phyloP scores from a whole-genome alignment of 2,888 invertebrate genomes.

The Sesia bembeciformis region DNA sequence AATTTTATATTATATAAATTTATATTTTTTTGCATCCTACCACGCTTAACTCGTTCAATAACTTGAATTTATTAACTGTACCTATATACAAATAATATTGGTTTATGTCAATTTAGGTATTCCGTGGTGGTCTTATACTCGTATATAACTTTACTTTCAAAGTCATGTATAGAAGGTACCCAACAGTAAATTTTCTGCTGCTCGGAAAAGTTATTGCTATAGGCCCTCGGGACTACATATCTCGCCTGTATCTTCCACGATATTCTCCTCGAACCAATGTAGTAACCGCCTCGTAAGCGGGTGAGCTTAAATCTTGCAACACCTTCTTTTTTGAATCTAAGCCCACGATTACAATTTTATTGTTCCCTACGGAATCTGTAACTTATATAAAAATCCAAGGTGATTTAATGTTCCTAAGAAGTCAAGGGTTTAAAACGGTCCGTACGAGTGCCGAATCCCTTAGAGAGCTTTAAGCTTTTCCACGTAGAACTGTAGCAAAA shows the following conservation, averaged over 20 bases:
- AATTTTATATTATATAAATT: too few species aligned
- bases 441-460: slow-evolving; percentile 11
- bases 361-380: slow-evolving; percentile 26
- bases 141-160: neutral
- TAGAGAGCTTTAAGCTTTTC: too few species aligned
- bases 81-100: neutral
- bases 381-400: slow-evolving; percentile 44
- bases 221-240: slow-evolving; percentile 25
- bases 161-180: neutral
- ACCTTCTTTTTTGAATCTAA: slow-evolving; percentile 18
- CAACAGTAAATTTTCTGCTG: slow-evolving; percentile 19
- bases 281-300: slow-evolving; percentile 27
- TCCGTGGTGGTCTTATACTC: neutral
- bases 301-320: slow-evolving; percentile 23
- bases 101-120: neutral
- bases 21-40: too few species aligned
- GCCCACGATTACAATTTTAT: slow-evolving; percentile 35
- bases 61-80: too few species aligned
- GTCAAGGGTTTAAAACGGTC: slow-evolving; percentile 24
- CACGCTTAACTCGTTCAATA: too few species aligned
- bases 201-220: slow-evolving; percentile 27
- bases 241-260: slow-evolving; percentile 9
- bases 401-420: slow-evolving; percentile 37
- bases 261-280: slow-evolving; percentile 14
- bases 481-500: too few species aligned